These are phyloP conservation scores for Bellardia bayeri DNA, from an alignment of 2,888 invertebrate genomes.

Conservation along the genomic window DNA sequence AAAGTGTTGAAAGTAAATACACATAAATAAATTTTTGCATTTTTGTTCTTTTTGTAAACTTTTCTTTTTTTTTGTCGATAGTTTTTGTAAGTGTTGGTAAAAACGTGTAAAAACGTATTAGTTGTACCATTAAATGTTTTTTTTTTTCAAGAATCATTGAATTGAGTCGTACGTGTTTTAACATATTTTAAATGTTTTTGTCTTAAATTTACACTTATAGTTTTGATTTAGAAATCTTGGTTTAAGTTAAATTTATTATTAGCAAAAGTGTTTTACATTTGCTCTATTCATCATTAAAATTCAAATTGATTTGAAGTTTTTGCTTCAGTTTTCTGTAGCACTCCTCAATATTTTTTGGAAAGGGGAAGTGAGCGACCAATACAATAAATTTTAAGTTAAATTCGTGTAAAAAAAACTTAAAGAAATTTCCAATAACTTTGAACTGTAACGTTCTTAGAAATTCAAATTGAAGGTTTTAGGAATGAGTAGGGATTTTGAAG, in stretches of 20 bases:
- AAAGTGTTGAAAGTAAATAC: slow-evolving; percentile 63
- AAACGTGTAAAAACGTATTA: neutral
- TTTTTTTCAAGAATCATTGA: slow-evolving; percentile 41
- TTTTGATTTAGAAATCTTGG: neutral
- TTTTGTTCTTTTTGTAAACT: slow-evolving; percentile 45
- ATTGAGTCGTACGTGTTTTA: slow-evolving; percentile 30
- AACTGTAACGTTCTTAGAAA: no score
- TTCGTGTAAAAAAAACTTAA: no score
- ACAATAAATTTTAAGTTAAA: no score
- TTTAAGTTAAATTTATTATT: neutral
- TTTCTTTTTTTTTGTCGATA: slow-evolving; percentile 36
- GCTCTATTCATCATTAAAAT: no score
- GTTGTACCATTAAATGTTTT: slow-evolving; percentile 36
- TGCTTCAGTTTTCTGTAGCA: no score
- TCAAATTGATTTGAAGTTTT: no score
- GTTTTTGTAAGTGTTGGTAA: neutral
- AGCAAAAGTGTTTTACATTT: no score
- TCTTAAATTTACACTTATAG: neutral
- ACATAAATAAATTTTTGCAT: slow-evolving; percentile 45
- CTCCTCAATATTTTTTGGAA: no score
- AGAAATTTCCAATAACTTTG: no score
- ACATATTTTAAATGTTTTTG: slow-evolving; percentile 40
- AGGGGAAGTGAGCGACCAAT: no score
- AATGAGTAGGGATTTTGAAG: no score
- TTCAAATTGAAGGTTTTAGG: no score